Evolutionary conservation across 2,797 vertebrate genomes (phyloP).

Genomic region (Urosaurus nigricauda): DNA sequence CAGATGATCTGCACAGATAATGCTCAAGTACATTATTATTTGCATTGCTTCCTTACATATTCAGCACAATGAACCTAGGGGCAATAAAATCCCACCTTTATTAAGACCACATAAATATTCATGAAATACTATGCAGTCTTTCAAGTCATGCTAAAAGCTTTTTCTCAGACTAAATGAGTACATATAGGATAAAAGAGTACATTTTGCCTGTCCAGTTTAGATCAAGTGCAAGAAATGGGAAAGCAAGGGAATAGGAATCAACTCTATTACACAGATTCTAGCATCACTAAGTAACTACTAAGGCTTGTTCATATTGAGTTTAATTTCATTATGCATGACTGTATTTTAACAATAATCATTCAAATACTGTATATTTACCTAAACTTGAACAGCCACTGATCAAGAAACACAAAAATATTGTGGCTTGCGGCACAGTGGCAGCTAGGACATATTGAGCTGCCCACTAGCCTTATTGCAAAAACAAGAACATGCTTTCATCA

Average conservation of each 20-base stretch:
- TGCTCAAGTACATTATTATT: background rate
- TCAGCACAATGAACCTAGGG: background rate
- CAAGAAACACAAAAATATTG: background rate
- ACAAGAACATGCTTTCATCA: background rate
- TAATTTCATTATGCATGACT: background rate
- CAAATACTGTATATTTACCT: background rate
- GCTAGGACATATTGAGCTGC: background rate
- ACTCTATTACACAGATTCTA: background rate
- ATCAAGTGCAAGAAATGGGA: background rate
- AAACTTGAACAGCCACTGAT: background rate
- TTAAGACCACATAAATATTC: background rate
- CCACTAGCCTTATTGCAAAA: background rate
- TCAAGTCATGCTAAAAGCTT: constrained; percentile 6
- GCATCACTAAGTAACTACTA: background rate
- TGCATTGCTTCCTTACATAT: background rate
- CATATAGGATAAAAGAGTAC: no score
- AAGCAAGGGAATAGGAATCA: background rate
- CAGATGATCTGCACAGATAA: background rate
- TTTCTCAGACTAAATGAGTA: background rate
- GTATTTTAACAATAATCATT: background rate
- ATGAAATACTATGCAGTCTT: background rate
- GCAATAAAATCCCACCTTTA: background rate
- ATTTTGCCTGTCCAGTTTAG: background rate
- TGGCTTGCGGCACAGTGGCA: background rate
- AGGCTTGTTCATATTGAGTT: background rate